Percentiles rank a stretch among this genome's conserved stretches.
Evolutionary conservation across 2,113 vertebrate genomes (phyloP).

Genomic region (Struthidea cinerea): DNA sequence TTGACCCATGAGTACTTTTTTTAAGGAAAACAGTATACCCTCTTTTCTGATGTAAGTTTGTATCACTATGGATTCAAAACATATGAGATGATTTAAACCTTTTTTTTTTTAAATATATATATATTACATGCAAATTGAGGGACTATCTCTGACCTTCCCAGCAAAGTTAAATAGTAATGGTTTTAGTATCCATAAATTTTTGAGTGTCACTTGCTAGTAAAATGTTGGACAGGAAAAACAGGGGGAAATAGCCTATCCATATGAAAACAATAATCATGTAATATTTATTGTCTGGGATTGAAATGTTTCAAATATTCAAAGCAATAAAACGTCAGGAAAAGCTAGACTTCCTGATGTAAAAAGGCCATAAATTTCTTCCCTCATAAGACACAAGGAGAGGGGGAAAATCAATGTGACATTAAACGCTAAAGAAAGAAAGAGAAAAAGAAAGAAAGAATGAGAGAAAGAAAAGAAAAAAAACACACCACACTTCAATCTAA

Average conservation of each 20-base stretch:
- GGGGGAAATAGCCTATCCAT: slow-evolving; percentile 73
- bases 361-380: slow-evolving; percentile 69
- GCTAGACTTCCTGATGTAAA: slow-evolving; percentile 78
- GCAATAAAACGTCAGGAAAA: slow-evolving; percentile 79
- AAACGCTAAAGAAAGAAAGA: slow-evolving; percentile 16
- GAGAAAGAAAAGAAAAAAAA: not conserved
- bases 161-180: slow-evolving; percentile 31
- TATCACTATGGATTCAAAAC: not conserved
- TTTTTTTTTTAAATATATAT: not conserved
- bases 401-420: slow-evolving; percentile 55
- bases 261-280: slow-evolving; percentile 81
- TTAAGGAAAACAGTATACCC: not conserved
- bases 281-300: slow-evolving; percentile 83
- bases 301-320: slow-evolving; percentile 78
- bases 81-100: not conserved
- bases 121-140: not conserved
- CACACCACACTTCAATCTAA: not conserved
- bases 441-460: not conserved
- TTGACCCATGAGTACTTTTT: not conserved
- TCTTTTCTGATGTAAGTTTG: not conserved
- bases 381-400: slow-evolving; percentile 47
- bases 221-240: slow-evolving; percentile 54
- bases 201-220: slow-evolving; percentile 68
- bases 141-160: slow-evolving; percentile 13
- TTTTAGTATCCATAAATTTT: slow-evolving; percentile 64